Base-by-base conservation (phyloP, 64 coral and sea anemone species). In the Montipora capricornis region DNA sequence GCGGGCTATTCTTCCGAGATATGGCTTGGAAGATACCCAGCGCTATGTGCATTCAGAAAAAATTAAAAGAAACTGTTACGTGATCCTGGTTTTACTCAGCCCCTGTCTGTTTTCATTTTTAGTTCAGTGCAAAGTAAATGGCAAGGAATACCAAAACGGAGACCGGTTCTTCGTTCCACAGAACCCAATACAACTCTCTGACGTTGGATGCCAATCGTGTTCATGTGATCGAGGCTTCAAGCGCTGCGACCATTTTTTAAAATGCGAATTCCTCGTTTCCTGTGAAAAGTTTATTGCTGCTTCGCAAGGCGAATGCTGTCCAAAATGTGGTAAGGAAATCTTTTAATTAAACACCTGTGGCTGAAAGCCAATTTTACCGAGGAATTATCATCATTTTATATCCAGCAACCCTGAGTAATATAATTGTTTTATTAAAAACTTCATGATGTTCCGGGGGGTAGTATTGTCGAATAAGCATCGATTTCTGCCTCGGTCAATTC, bases 121-220 rank as follows among this genome's bases (percentile, higher is more conserved):
- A 85, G 82, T 14, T 49, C 58, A 85, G 7, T 85, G 82, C 46
- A 16, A 85, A 69, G 82, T 70, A 3, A 85, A 66, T 2, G 62
- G 44, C 16, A n/a, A 69, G 29, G 46, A 13, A 17, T 85, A 85
- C 17, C 20, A 70, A 69, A 47, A 70, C 29, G 82, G 82, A 69
- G 15, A 69, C 0, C 1, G 5, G 44, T 69, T 85, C 20, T 85
- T 69, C 45, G 69, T 69, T 20, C 82, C 82, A 46, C 82, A 85
- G 45, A 85, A 85, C 8, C 62, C 82, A 48, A 49, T 85, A 3
- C 37, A 69, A 16, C 17, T n/a, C 6, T 49, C 68, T 49, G 64
- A 85, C 45, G 64, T 85, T 15, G 26, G 44, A 44, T 85, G 82
- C 20, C 62, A 85, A 49, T n/a, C 15, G n/a, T 85, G 82, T 66